Evolutionary conservation across 2,113 vertebrate species (phyloP), one percentile per base, ranked within the genome.

Genomic region (Myrmecobius fasciatus): DNA sequence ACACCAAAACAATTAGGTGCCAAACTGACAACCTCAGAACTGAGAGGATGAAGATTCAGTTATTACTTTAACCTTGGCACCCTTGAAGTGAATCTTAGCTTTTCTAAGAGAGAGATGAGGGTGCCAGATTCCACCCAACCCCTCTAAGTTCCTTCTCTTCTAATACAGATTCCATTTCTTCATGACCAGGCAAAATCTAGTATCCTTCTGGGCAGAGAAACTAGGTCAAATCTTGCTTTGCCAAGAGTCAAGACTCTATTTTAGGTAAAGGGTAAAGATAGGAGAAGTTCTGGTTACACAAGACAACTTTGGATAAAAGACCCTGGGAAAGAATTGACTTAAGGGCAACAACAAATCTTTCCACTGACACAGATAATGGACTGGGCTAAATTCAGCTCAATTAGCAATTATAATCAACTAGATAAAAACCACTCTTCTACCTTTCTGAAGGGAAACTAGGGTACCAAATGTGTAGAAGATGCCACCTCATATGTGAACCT

Each of bases 171-270:
- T 93, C 91, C 89, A 91, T 46, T 90, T 54, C 43, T 91, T 31
- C 36, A 20, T 75, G 90, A 60, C 52, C 90, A 91, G 90, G 49
- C 92, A 91, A 91, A 91, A 56, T 89, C 92, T 56, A 93, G 94
- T 92, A 89, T 95, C 88, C 94, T 51, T 49, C 94, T 92, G 67
- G 67, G 67, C 36, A 94, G 60, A 95, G 52, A 83, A 98, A 96
- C 47, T 96, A 92, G 96, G 96, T 94, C 95, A 97, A 96, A 92
- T 95, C 94, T 92, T 91, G 88, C 91, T 96, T 90, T 94, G 92
- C 92, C 52, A 94, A 91, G 2, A 94, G 25, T 92, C 96, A n/a
- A 92, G 92, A 93, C 52, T 90, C 52, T 91, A 17, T 14, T 0
- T 43, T 93, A 88, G 47, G 89, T 53, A 60, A 93, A 89, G 75